Conservation (phyloP, 2,888 invertebrate genomes). For the Parnassius apollo region DNA sequence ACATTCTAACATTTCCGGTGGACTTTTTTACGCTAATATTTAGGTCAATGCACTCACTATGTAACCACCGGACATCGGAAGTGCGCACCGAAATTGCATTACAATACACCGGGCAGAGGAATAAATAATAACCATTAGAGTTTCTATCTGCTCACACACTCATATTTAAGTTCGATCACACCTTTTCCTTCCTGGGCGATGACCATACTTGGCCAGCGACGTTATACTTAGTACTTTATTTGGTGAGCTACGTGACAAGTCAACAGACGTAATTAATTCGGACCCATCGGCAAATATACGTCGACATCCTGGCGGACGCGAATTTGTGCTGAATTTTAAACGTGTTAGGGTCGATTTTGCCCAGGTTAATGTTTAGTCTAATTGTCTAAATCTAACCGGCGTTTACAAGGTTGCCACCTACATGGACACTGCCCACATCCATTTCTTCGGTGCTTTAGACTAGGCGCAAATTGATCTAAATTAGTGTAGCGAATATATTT, state of each 20-base stretch:
- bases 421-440: constrained; percentile 72
- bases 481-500: constrained; percentile 36
- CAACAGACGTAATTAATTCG: constrained; percentile 68
- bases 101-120: constrained; percentile 50
- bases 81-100: constrained; percentile 65
- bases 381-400: constrained; percentile 65
- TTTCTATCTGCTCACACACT: constrained; percentile 28
- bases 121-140: constrained; percentile 40
- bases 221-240: constrained; percentile 63
- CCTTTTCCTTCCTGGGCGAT: constrained; percentile 68
- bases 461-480: constrained; percentile 61
- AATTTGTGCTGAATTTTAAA: constrained; percentile 56
- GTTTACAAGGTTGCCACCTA: constrained; percentile 75
- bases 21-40: constrained; percentile 4
- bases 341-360: constrained; percentile 54
- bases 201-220: constrained; percentile 58
- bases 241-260: constrained; percentile 74
- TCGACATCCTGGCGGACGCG: constrained; percentile 47
- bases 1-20: constrained; percentile 4
- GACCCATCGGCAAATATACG: constrained; percentile 67
- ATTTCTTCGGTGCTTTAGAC: constrained; percentile 56
- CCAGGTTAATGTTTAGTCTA: constrained; percentile 38
- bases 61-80: constrained; percentile 57
- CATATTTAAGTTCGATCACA: constrained; percentile 63
- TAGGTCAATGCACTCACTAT: constrained; percentile 58